Evolutionary conservation across 1,140 invertebrate genomes (phyloP).

Genomic region (Halyomorpha halys): DNA sequence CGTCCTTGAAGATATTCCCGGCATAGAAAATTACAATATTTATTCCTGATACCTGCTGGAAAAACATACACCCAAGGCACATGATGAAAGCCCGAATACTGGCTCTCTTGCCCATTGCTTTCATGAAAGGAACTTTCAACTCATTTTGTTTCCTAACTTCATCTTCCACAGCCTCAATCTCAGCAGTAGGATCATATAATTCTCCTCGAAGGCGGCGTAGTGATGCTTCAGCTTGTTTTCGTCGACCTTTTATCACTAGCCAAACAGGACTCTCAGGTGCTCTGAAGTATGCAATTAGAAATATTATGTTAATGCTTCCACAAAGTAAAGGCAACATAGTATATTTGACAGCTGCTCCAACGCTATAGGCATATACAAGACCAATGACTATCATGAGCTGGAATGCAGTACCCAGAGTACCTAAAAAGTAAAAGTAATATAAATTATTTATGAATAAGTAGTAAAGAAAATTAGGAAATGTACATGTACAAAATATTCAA

Average conservation of each 20-base stretch:
- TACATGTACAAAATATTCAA: too few species aligned
- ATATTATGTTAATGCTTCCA: conserved; percentile 39
- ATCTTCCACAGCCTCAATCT: neutral
- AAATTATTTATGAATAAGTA: too few species aligned
- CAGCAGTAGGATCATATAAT: conserved; percentile 47
- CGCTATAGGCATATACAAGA: conserved; percentile 28
- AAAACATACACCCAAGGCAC: conserved; percentile 64
- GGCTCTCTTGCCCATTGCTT: conserved; percentile 45
- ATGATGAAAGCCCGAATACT: conserved; percentile 57
- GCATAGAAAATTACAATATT: conserved; percentile 78
- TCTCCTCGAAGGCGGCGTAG: conserved; percentile 47
- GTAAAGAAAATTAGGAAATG: too few species aligned
- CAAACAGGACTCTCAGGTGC: conserved; percentile 41
- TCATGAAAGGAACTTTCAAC: conserved; percentile 47
- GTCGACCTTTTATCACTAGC: conserved; percentile 31
- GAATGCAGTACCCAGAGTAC: conserved; percentile 56
- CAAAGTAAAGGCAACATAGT: conserved; percentile 28
- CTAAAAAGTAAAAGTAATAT: conserved; percentile 27
- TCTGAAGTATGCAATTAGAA: conserved; percentile 39
- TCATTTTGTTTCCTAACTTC: conserved; percentile 42
- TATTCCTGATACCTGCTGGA: conserved; percentile 76
- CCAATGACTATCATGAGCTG: conserved; percentile 70
- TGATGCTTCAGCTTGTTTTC: conserved; percentile 33
- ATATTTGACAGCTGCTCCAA: conserved; percentile 29
- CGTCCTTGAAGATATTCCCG: conserved; percentile 53